Base-by-base conservation (phyloP, 2,888 invertebrate genomes). In the Altica lythri region DNA sequence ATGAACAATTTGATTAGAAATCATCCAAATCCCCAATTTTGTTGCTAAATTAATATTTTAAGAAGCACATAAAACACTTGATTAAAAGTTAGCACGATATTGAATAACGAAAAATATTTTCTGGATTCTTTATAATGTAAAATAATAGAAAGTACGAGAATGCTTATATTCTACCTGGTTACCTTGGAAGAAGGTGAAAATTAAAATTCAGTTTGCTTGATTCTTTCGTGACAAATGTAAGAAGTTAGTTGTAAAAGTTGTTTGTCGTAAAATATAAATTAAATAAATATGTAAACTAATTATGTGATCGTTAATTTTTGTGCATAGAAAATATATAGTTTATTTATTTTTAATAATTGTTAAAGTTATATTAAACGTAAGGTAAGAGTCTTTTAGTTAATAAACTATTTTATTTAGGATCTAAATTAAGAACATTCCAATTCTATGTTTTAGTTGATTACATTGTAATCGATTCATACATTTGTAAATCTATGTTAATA, bases 151-250 rank as follows among this genome's bases (percentile, higher is more conserved):
- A 46, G 46, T 19, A 45, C 37, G 48, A 53, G 40, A 53, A 59
- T n/a, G 56, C 34, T 29, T 59, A 49, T 40, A 17, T 55, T 57
- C 62, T 58, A 47, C 49, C 48, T 22, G 59, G 55, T 66, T 66
- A 64, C 67, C 67, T 67, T 67, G 67, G 52, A 67, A 72, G 42
- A 46, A 46, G 46, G 37, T 46, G 46, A 46, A 46, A 46, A 13
- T 25, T 5, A 25, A 17, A 46, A 14, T 16, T 16, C 12, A 37
- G 27, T 37, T 37, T 27, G 5, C 25, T 42, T 27, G 14, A 42
- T n/a, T 27, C 14, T 25, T 5, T n/a, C 13, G 27, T 9, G 42
- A 17, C 22, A 27, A 3, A 34, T 34, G 13, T n/a, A 45, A 13
- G 19, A 9, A 10, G 13, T 12, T 34, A 25, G 14, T 9, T 30